phyloP scores from a whole-genome alignment of 2,797 vertebrate genomes.

The Crotalus adamanteus region DNA sequence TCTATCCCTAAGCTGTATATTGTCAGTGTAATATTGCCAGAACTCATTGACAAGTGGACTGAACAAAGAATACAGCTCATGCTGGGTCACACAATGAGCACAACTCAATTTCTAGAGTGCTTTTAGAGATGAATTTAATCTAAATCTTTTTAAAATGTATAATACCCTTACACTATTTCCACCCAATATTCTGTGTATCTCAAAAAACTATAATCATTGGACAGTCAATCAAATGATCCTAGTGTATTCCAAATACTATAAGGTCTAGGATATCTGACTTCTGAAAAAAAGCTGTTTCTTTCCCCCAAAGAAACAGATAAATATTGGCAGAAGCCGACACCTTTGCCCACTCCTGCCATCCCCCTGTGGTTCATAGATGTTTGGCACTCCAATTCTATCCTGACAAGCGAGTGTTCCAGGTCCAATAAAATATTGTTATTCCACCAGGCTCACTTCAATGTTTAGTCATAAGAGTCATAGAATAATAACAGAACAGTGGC shows the following conservation, averaged over 20 bases:
- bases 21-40: slow-evolving; percentile 59
- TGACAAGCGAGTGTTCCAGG: slow-evolving; percentile 74
- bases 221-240: slow-evolving; percentile 5
- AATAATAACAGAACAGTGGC: slow-evolving; percentile 81
- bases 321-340: slow-evolving; percentile 66
- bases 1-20: slow-evolving; percentile 47
- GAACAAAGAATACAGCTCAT: slow-evolving; percentile 63
- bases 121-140: slow-evolving; percentile 65
- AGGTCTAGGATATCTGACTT: slow-evolving; percentile 35
- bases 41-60: neutral
- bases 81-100: slow-evolving; percentile 65
- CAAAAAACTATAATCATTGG: slow-evolving; percentile 29
- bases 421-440: slow-evolving; percentile 88
- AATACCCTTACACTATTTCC: slow-evolving; percentile 50
- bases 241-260: slow-evolving; percentile 28
- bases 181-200: slow-evolving; percentile 35
- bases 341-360: neutral
- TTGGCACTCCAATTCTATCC: slow-evolving; percentile 74
- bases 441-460: slow-evolving; percentile 76
- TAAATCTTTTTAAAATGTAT: slow-evolving; percentile 62
- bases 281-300: slow-evolving; percentile 33
- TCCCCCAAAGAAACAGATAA: slow-evolving; percentile 77
- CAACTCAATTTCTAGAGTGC: slow-evolving; percentile 65
- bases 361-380: slow-evolving; percentile 79
- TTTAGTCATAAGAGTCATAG: slow-evolving; percentile 86